phyloP scores from a whole-genome alignment of 2,888 invertebrate genomes.

The Drosophila borborema region DNA sequence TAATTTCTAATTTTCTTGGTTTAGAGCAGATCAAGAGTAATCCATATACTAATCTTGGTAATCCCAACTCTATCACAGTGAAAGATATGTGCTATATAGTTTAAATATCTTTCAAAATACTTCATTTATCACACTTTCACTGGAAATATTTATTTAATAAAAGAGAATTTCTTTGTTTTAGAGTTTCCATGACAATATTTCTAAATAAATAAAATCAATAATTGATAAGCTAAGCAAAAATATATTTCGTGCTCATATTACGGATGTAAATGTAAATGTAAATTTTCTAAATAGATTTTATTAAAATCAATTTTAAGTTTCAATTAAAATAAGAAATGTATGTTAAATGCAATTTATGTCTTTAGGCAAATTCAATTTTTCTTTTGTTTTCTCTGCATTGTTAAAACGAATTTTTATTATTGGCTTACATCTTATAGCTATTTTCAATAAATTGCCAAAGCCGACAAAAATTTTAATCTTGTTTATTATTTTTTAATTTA shows the following conservation, averaged over 20 bases:
- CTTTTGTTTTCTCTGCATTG: background rate
- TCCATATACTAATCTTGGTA: too few relatives aligned
- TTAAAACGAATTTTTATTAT: background rate
- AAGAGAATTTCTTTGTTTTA: too few relatives aligned
- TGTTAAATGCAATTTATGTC: background rate
- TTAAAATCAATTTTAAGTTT: background rate
- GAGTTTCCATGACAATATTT: background rate
- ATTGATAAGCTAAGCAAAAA: background rate
- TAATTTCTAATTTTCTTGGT: too few relatives aligned
- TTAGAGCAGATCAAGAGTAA: too few relatives aligned
- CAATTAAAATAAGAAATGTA: background rate
- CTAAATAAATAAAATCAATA: background rate
- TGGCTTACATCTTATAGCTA: background rate
- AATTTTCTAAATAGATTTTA: background rate
- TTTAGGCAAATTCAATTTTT: background rate
- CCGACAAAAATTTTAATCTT: slow-evolving; percentile 9
- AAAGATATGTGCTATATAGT: too few relatives aligned
- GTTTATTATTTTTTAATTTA: background rate
- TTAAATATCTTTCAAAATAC: too few relatives aligned
- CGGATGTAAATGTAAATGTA: background rate
- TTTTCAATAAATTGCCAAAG: slow-evolving; percentile 9
- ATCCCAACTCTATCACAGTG: too few relatives aligned
- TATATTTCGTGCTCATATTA: background rate
- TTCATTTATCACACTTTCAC: too few relatives aligned
- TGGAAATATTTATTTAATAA: too few relatives aligned